Evolutionary conservation across 1,140 invertebrate genomes (phyloP), one percentile per base, ranked within the genome.

Genomic region (Rhopalosiphum padi): DNA sequence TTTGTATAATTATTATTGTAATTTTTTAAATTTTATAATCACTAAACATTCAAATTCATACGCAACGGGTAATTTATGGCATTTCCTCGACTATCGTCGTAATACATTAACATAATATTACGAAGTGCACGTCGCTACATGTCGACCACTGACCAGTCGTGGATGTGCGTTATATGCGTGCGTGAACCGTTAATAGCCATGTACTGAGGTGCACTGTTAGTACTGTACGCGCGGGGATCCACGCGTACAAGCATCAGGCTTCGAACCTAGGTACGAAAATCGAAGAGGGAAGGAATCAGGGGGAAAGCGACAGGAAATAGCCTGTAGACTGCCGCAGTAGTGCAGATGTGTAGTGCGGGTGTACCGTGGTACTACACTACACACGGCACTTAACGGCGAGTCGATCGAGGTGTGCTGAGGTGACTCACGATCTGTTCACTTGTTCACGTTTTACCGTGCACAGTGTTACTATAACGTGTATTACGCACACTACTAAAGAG

Each of bases 261-360:
- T 35, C 35, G n/a, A 30, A n/a, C 15, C n/a, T 18, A 2, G 35
- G 5, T 83, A 82, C 77, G 23, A 85, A 85, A 85, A 41, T 15
- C 9, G 35, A n/a, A 89, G 48, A 37, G 48, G 87, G 87, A 53
- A 35, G 48, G 48, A 51, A 53, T 55, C 35, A 25, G 23, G 22
- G 88, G 88, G 35, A 89, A 89, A 55, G 51, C 5, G 51, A 35
- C 35, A 55, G 88, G 88, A 89, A 89, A 53, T 89, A 37, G 85
- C 25, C 43, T 11, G 43, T 85, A 85, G n/a, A n/a, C 60, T 15
- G 30, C 30, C 15, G 11, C 15, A 68, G 60, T 68, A 18, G 60
- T 77, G 15, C 5, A 35, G 60, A 35, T 15, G 30, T 51, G 3
- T 0, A 5, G 30, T n/a, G 4, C 8, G 55, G 55, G 23, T 60